These are phyloP conservation scores for Orchesella cincta DNA, from an alignment of 1,140 invertebrate genomes.

Conservation along the genomic window DNA sequence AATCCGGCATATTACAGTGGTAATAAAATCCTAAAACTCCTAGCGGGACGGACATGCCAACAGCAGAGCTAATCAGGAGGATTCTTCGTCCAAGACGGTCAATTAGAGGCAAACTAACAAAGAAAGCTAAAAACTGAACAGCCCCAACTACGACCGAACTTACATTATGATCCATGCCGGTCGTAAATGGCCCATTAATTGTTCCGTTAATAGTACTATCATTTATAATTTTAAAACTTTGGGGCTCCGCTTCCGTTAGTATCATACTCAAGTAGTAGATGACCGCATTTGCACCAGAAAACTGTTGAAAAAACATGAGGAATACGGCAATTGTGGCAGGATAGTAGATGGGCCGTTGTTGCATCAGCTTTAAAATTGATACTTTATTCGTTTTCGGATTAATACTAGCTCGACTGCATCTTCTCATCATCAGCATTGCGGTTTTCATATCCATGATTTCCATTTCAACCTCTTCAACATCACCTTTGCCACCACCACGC, in stretches of 20 bases:
- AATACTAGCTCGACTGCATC: conserved; percentile 24
- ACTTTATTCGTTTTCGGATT: conserved; percentile 44
- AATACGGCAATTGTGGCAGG: conserved; percentile 55
- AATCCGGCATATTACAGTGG: conserved; percentile 3
- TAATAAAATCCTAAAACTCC: not conserved
- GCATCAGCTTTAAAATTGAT: conserved; percentile 21
- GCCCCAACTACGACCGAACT: conserved; percentile 8
- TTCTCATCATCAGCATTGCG: not conserved
- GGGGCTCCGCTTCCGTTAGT: conserved; percentile 57
- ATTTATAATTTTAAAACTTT: conserved; percentile 53
- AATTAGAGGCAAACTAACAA: conserved; percentile 16
- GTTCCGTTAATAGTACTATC: not conserved
- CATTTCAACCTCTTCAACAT: not conserved
- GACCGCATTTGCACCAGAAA: conserved; percentile 69
- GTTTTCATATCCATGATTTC: not conserved
- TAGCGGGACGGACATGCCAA: not conserved
- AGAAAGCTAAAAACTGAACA: conserved; percentile 28
- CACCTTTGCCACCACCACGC: conserved; percentile 60
- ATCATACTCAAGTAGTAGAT: conserved; percentile 65
- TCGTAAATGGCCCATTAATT: not conserved
- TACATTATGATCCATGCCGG: conserved; percentile 22
- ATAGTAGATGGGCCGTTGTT: conserved; percentile 17
- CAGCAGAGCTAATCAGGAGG: conserved; percentile 7
- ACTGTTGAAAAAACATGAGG: conserved; percentile 66
- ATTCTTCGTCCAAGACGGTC: conserved; percentile 24